Evolutionary conservation across 2,888 invertebrate genomes (phyloP), one percentile per base, ranked within the genome.

Genomic region (Scaptomyza flava): DNA sequence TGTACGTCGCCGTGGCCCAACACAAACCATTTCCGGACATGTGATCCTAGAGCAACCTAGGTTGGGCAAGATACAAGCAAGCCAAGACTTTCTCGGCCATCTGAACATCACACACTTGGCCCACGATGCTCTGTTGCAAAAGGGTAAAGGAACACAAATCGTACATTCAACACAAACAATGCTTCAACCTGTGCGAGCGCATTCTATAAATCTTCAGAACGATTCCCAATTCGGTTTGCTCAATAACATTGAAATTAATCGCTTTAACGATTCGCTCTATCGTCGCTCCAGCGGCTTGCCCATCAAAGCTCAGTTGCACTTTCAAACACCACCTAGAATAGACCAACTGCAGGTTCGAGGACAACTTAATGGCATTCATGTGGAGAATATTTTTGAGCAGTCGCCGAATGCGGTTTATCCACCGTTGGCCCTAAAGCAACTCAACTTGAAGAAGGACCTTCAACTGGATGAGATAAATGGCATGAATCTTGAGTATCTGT

Each of bases 231-330:
- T 87, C 6, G 51, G 31, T 7, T 42, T 45, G 4, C 36, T 90
- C 4, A 90, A 91, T 56, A 46, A 65, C 11, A 83, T 91, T 9
- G 85, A 91, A 64, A 65, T 89, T 3, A 4, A 54, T 5, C 77
- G 81, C 3, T 77, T 91, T 2, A 91, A 91, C 72, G 64, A 73
- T 14, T 91, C 91, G 0, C 65, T 91, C 0, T 91, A 90, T 73
- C 88, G 91, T 2, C 45, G 77, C 30, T 85, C 87, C 11, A 81
- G 81, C 30, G 75, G 68, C 0, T 31, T 38, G 12, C 68, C 87
- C 2, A 75, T 91, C 1, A 54, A 36, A 0, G 91, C 81, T 0
- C 58, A 79, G 0, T 59, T 91, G 1, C 67, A 64, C 1, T 91
- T 91, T 27, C 27, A 54, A 5, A 53, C 36, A 30, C 53, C 89